Evolutionary conservation across 2,888 invertebrate genomes (phyloP).

Genomic region (Drosophila austrosaltans): DNA sequence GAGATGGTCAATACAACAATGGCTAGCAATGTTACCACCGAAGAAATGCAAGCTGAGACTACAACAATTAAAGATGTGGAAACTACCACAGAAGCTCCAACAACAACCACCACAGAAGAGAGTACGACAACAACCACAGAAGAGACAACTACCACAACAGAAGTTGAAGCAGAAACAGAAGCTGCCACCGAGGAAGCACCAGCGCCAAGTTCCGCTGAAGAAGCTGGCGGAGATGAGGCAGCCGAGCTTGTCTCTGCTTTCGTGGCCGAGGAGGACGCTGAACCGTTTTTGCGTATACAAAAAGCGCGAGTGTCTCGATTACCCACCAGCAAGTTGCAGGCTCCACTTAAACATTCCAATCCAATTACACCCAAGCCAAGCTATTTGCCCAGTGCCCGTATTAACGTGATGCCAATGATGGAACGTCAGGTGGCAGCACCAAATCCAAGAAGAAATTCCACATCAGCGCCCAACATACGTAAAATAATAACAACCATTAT

Average conservation of each 20-base stretch:
- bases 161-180: slow-evolving; percentile 46
- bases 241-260: slow-evolving; percentile 77
- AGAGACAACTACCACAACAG: slow-evolving; percentile 49
- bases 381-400: slow-evolving; percentile 67
- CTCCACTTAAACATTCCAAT: slow-evolving; percentile 66
- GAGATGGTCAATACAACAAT: slow-evolving; percentile 41
- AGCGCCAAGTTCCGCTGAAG: slow-evolving; percentile 53
- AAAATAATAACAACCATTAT: slow-evolving; percentile 25
- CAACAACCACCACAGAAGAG: slow-evolving; percentile 45
- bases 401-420: slow-evolving; percentile 66
- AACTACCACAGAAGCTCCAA: slow-evolving; percentile 33
- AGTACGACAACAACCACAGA: slow-evolving; percentile 48
- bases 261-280: slow-evolving; percentile 71
- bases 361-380: slow-evolving; percentile 68
- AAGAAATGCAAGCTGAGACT: slow-evolving; percentile 44
- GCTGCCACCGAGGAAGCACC: slow-evolving; percentile 49
- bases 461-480: slow-evolving; percentile 14
- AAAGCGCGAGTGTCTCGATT: slow-evolving; percentile 71
- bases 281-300: slow-evolving; percentile 76
- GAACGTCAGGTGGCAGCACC: slow-evolving; percentile 57
- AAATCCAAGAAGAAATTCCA: slow-evolving; percentile 21
- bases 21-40: slow-evolving; percentile 45
- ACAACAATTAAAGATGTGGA: slow-evolving; percentile 49
- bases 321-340: slow-evolving; percentile 77
- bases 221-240: slow-evolving; percentile 61